Percentiles rank a stretch among this genome's conserved stretches.
phyloP scores from a whole-genome alignment of 2,113 vertebrate genomes.

The Zingel zingel region DNA sequence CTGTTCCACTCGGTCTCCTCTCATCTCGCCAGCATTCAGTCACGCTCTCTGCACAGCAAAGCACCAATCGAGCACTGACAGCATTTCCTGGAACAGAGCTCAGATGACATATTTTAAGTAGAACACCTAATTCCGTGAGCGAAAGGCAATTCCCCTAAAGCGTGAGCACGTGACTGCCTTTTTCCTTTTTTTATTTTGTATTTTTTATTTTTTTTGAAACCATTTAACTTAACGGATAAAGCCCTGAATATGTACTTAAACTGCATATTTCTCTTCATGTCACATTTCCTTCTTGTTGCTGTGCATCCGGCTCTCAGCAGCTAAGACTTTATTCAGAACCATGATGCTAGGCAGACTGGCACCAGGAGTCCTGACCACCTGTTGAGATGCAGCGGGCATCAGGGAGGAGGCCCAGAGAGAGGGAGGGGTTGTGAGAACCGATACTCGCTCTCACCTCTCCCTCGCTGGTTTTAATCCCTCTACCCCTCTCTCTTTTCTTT shows the following conservation, averaged over 20 bases:
- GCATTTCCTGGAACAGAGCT: constrained; percentile 31
- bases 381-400: constrained; percentile 2
- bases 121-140: constrained; percentile 18
- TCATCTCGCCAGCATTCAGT: constrained; percentile 4
- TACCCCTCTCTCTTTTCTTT: constrained; percentile 17
- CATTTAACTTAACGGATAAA: too few relatives aligned
- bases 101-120: constrained; percentile 9
- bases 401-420: constrained; percentile 11
- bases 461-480: constrained; percentile 45
- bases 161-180: background rate
- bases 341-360: constrained; percentile 7
- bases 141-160: background rate
- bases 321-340: background rate
- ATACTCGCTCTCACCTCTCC: constrained; percentile 38
- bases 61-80: constrained; percentile 14
- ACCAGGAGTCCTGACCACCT: background rate
- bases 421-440: constrained; percentile 56
- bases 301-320: background rate
- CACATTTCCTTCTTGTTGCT: background rate
- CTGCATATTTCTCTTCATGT: background rate
- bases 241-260: too few relatives aligned
- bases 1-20: background rate
- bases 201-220: too few relatives aligned
- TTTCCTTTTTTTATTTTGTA: too few relatives aligned
- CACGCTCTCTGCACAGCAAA: constrained; percentile 24